A percentile compares a stretch with the other conserved stretches of the same genome.
phyloP scores from a whole-genome alignment of 23 tunicate species.

The Trididemnum clinides region DNA sequence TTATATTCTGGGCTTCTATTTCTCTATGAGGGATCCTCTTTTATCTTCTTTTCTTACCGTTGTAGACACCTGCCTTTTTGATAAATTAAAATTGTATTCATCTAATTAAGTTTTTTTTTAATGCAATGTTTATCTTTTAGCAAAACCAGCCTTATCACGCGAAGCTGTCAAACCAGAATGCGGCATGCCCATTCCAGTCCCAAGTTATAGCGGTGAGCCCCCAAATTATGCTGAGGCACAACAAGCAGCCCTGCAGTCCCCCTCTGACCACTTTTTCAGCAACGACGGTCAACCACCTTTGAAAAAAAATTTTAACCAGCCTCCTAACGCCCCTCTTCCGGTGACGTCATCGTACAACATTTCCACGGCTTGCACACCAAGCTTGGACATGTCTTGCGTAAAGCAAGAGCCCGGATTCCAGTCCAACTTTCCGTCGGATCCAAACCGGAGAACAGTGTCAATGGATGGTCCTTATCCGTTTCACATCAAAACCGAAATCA shows the following conservation, averaged over 20 bases:
- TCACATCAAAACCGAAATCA: slow-evolving; percentile 59
- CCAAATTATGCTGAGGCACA: too few relatives aligned
- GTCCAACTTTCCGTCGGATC: slow-evolving; percentile 32
- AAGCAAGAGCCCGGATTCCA: slow-evolving; percentile 34
- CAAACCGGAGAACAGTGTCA: slow-evolving; percentile 41
- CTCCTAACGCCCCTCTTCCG: not conserved
- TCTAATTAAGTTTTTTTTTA: too few relatives aligned
- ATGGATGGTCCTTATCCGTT: slow-evolving; percentile 37
- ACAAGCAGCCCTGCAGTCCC: not conserved
- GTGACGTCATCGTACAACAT: not conserved
- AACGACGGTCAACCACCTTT: not conserved
- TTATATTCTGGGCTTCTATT: too few relatives aligned
- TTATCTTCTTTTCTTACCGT: too few relatives aligned
- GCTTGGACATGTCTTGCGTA: not conserved
- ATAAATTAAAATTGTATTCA: too few relatives aligned
- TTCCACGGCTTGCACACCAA: not conserved
- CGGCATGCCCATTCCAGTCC: too few relatives aligned
- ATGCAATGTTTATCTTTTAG: too few relatives aligned
- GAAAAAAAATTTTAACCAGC: not conserved
- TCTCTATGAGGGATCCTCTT: too few relatives aligned
- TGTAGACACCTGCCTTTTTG: too few relatives aligned
- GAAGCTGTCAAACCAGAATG: too few relatives aligned
- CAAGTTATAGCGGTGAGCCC: too few relatives aligned
- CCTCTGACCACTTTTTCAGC: not conserved
- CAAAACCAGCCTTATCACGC: too few relatives aligned